phyloP scores from a whole-genome alignment of 1,140 invertebrate species.

The Pectinophora gossypiella region DNA sequence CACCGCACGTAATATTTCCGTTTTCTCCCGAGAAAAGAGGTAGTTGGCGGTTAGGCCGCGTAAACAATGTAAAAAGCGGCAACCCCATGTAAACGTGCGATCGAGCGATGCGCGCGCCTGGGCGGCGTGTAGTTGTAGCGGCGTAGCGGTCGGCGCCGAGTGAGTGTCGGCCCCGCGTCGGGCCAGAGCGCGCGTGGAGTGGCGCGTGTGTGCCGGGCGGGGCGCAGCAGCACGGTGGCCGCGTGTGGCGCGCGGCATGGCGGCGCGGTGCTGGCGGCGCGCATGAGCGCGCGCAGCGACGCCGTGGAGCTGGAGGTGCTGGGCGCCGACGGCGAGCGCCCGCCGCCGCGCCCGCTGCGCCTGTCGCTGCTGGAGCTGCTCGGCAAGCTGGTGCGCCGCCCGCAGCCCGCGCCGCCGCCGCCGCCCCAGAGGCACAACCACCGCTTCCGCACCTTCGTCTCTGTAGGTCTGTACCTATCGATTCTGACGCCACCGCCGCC shows the following conservation, averaged over 20 bases:
- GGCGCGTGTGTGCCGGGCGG: conserved; percentile 63
- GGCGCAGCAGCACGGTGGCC: conserved; percentile 49
- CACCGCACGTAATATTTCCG: too few species aligned
- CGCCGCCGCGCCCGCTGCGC: conserved; percentile 65
- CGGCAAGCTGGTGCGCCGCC: conserved; percentile 79
- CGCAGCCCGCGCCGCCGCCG: conserved; percentile 63
- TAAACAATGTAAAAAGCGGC: conserved; percentile 13
- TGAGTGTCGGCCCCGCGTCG: conserved; percentile 48
- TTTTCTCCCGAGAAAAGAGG: background rate
- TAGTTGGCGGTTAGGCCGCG: background rate
- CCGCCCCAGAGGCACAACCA: conserved; percentile 25
- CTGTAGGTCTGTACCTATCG: conserved; percentile 76
- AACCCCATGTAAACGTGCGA: conserved; percentile 19
- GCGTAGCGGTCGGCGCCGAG: conserved; percentile 43
- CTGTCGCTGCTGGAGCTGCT: conserved; percentile 80
- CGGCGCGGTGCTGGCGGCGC: conserved; percentile 64
- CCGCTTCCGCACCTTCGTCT: conserved; percentile 78
- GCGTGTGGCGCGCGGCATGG: conserved; percentile 53
- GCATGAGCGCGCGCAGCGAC: conserved; percentile 68
- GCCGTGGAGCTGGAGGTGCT: conserved; percentile 71
- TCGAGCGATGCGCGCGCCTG: conserved; percentile 41
- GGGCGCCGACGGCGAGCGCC: conserved; percentile 55
- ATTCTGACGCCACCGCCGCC: conserved; percentile 14
- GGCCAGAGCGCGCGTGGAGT: conserved; percentile 62
- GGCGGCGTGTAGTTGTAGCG: conserved; percentile 39